Evolutionary conservation across 1,140 invertebrate genomes (phyloP).

Genomic region (Drosophila watanabei): DNA sequence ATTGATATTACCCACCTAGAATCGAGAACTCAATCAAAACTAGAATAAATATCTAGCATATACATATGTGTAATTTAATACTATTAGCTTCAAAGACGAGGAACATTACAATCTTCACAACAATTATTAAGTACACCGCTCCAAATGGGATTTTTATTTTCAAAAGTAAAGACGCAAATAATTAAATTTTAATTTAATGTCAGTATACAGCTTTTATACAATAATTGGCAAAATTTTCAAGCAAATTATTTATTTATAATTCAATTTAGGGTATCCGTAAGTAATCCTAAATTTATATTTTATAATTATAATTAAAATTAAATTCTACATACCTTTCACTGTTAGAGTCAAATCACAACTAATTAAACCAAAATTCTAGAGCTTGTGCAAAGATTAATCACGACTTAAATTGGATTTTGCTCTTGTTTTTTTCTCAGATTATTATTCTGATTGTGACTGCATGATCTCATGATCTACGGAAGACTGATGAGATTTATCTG

Average conservation of each 20-base stretch:
- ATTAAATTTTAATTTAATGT: not conserved
- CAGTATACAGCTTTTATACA: not conserved
- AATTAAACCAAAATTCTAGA: not conserved
- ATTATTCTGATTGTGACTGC: not conserved
- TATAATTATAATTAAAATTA: not conserved
- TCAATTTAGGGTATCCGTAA: not conserved
- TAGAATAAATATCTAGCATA: not conserved
- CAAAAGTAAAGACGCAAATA: not conserved
- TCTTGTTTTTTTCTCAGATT: not conserved
- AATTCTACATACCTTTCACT: not conserved
- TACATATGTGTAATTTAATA: not conserved
- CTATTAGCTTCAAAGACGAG: not conserved
- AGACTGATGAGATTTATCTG: not conserved
- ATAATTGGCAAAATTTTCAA: not conserved
- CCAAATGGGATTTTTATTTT: no score
- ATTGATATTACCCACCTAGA: not conserved
- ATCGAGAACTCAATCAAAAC: not conserved
- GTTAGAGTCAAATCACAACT: not conserved
- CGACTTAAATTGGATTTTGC: not conserved
- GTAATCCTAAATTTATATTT: not conserved
- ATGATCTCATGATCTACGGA: conserved; percentile 3
- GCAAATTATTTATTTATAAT: no score
- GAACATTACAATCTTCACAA: not conserved
- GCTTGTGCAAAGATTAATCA: not conserved
- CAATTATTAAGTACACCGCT: not conserved